Evolutionary conservation across 1,140 invertebrate species (phyloP).

Genomic region (Galleria mellonella): DNA sequence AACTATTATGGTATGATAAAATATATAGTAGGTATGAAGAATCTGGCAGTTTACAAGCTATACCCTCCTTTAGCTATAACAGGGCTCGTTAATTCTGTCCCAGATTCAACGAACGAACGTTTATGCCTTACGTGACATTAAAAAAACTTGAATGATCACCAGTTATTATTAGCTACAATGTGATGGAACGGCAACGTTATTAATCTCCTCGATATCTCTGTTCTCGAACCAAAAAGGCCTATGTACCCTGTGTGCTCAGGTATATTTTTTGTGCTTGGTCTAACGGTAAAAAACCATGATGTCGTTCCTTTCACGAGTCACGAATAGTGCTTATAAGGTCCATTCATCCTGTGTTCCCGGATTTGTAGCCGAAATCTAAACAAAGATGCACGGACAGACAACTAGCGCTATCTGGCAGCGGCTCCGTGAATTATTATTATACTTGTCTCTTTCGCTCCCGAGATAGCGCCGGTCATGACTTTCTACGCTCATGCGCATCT

Average conservation of each 20-base stretch:
- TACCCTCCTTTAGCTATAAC: no score
- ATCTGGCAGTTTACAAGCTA: no score
- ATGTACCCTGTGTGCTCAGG: not conserved
- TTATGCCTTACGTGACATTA: slow-evolving; percentile 6
- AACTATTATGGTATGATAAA: no score
- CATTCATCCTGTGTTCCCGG: slow-evolving; percentile 14
- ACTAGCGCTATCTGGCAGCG: slow-evolving; percentile 12
- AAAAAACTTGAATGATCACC: slow-evolving; percentile 20
- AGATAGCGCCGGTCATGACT: slow-evolving; percentile 14
- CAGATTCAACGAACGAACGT: slow-evolving; percentile 4
- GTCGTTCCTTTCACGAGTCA: slow-evolving; percentile 14
- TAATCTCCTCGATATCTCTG: slow-evolving; percentile 12
- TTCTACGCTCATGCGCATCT: slow-evolving; percentile 31
- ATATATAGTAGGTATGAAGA: no score
- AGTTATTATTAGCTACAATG: slow-evolving; percentile 14
- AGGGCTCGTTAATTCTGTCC: no score
- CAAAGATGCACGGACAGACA: slow-evolving; percentile 12
- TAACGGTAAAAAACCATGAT: slow-evolving; percentile 13
- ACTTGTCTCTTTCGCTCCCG: slow-evolving; percentile 8
- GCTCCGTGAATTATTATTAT: slow-evolving; percentile 4
- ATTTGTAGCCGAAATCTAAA: slow-evolving; percentile 10
- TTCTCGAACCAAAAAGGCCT: slow-evolving; percentile 7
- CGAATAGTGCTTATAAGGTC: slow-evolving; percentile 11
- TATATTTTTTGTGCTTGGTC: slow-evolving; percentile 5
- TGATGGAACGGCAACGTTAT: slow-evolving; percentile 13